Base-by-base conservation (phyloP, 1,140 invertebrate genomes). In the Vollenhovia emeryi region DNA sequence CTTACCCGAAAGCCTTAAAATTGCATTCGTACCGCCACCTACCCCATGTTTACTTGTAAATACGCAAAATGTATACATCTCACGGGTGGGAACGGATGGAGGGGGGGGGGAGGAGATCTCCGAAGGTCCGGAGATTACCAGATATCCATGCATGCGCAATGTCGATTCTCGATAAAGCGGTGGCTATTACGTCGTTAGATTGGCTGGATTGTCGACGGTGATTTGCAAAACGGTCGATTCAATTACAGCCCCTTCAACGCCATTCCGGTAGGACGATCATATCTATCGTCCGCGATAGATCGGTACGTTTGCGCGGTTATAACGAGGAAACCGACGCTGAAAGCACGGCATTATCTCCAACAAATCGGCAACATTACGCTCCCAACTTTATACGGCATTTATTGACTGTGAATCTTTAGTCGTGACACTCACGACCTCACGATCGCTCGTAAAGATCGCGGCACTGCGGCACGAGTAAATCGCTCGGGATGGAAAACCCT, bases 341-440 rank as follows among this genome's bases (percentile, higher is more conserved):
- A 83, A 62, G 52, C 3, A 27, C 43, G 43, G 57, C 18, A 71
- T 73, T 89, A 79, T 83, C 48, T 55, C n/a, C 69, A 50, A 45
- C 62, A 50, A 79, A 88, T 88, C 88, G 71, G 66, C 68, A 73
- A 73, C 69, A 71, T 75, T 69, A 62, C 60, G 76, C 60, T 79
- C 33, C 71, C 62, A 78, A 66, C 50, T 62, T 60, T 74, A 55
- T 59, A 43, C 40, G 30, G 68, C 73, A 48, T 78, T 73, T 43
- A 71, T 45, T 68, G 45, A 36, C 64, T 33, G 36, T 18, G 74
- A 57, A 79, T 60, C 71, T 52, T 73, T 86, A 76, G 71, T 86
- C 80, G 87, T 89, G 73, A 89, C 59, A 74, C 57, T 69, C 84
- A 48, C 80, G 88, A 83, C 76, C 69, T 62, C 80, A 45, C 71